Percentiles rank a stretch among this genome's conserved stretches.
Evolutionary conservation across 2,888 invertebrate species (phyloP).

Genomic region (Eupithecia insigniata): DNA sequence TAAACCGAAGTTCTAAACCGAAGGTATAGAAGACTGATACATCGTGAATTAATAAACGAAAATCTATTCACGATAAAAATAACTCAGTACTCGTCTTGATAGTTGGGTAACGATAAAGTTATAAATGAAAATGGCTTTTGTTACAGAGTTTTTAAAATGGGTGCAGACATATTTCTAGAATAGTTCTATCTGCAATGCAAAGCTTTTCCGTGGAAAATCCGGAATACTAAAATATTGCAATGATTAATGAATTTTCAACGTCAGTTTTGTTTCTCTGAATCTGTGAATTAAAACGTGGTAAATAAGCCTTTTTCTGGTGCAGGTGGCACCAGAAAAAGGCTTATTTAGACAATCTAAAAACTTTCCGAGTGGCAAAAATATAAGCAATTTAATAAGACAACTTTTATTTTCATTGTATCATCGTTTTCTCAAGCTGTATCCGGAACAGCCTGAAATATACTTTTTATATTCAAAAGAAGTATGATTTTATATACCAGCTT

Average conservation of each 20-base stretch:
- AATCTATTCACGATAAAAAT: not conserved
- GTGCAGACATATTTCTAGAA: not conserved
- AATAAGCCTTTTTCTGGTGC: too few species aligned
- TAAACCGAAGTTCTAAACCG: too few species aligned
- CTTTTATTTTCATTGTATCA: not conserved
- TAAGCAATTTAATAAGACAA: not conserved
- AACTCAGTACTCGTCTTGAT: not conserved
- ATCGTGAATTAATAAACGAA: not conserved
- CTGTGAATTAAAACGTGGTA: not conserved
- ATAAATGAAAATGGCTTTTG: not conserved
- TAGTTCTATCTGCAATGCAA: slow-evolving; percentile 22
- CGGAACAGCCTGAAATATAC: not conserved
- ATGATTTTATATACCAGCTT: slow-evolving; percentile 41
- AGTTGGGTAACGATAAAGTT: not conserved
- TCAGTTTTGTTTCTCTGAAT: slow-evolving; percentile 18
- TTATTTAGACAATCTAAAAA: not conserved
- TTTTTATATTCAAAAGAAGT: slow-evolving; percentile 14
- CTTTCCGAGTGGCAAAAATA: not conserved
- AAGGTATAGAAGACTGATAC: too few species aligned
- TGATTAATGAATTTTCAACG: slow-evolving; percentile 30
- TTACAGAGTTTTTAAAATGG: not conserved
- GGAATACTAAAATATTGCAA: slow-evolving; percentile 24
- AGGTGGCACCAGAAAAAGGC: not conserved
- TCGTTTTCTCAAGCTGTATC: not conserved
- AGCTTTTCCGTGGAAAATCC: slow-evolving; percentile 15